These are phyloP conservation scores for Mizuhopecten yessoensis DNA, from an alignment of 1,140 invertebrate species.

Conservation along the genomic window DNA sequence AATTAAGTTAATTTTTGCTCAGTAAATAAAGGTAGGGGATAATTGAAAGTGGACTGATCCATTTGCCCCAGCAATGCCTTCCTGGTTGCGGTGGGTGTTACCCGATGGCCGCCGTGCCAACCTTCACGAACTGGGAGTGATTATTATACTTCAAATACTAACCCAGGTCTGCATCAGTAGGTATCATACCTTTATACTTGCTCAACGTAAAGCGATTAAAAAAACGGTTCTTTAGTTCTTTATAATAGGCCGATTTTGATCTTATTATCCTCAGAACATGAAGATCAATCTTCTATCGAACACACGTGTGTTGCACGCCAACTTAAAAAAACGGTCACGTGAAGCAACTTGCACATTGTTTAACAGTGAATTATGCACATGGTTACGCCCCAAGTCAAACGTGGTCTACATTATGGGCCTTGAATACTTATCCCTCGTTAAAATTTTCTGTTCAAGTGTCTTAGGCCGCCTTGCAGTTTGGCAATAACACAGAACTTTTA, in stretches of 20 bases:
- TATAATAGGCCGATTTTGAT: constrained; percentile 4
- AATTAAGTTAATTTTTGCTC: too few relatives aligned
- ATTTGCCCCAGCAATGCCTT: too few relatives aligned
- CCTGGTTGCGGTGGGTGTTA: too few relatives aligned
- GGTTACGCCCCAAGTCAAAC: constrained; percentile 10
- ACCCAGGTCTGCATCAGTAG: not conserved
- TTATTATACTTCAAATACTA: not conserved
- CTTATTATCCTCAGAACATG: not conserved
- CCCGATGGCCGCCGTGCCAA: not conserved
- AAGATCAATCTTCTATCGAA: not conserved
- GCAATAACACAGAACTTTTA: not conserved
- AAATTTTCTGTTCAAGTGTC: not conserved
- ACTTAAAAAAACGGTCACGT: not conserved
- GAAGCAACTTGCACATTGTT: not conserved
- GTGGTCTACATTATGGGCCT: not conserved
- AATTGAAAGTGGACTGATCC: too few relatives aligned
- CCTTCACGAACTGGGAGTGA: not conserved
- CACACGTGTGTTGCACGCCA: not conserved
- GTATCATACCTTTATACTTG: not conserved
- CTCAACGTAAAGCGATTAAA: not conserved
- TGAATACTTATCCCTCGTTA: not conserved
- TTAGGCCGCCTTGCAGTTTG: not conserved
- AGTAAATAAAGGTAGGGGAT: too few relatives aligned
- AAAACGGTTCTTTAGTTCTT: not conserved
- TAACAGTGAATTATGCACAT: not conserved